Evolutionary conservation across 2,888 invertebrate genomes (phyloP), one percentile per base, ranked within the genome.

Genomic region (Chymomyza amoena): DNA sequence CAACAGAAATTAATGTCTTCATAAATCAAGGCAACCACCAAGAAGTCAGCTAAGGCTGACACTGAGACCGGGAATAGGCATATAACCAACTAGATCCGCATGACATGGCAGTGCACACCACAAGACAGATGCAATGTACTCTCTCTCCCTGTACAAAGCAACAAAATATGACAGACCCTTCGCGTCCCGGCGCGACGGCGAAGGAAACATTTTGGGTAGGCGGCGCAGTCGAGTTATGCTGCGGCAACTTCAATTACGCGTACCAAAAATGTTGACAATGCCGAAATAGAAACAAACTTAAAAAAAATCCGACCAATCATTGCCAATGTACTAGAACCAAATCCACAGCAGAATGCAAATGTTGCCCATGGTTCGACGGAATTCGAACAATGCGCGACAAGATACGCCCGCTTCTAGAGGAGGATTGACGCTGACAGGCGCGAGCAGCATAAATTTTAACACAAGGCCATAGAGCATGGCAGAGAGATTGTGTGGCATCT

Each of bases 1-100:
- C 90, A 90, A 90, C 90, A 88, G 84, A 90, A 90, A 90, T 90
- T 90, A 90, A 90, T 89, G 90, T 84, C 87, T 88, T 78, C 90
- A 90, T 90, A 90, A 90, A 90, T 90, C 90, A 90, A 81, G 74
- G 74, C 84, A 84, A 80, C 72, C 86, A 82, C 72, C 78, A 76
- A 80, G 73, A 75, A 73, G 70, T 70, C 50, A 69, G 69, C 75
- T 56, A 65, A 70, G 68, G 20, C 16, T 45, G 50, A 45, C 62
- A 64, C 60, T 63, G 68, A 59, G 62, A 45, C 57, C 45, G 28
- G 50, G 16, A 60, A n/a, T n/a, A 18, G 16, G 16, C 32, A 32
- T 61, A 16, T 61, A 61, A 61, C 9, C 20, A 20, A 39, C n/a
- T 63, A 70, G 66, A 56, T 69, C 69, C 68, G 10, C 54, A 54